Conservation (phyloP, 2,797 vertebrate species). For the Pipistrellus pipistrellus region DNA sequence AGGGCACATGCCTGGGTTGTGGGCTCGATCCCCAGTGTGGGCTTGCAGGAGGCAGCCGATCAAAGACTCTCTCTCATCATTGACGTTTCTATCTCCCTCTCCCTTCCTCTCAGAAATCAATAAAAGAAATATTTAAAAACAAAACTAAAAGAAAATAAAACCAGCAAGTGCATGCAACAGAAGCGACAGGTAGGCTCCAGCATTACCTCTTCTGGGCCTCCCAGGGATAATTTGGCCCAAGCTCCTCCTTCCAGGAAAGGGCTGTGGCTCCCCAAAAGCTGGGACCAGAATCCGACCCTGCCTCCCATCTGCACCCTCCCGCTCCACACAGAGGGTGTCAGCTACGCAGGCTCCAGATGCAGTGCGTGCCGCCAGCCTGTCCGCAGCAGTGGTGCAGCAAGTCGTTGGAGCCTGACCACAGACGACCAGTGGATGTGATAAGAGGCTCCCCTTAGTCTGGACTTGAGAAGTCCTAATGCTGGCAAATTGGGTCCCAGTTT, state of each 20-base stretch:
- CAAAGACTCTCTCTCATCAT: no score
- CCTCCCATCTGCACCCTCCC: no score
- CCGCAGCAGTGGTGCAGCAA: fast-evolving
- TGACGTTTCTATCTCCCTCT: no score
- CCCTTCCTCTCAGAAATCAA: no score
- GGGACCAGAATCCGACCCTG: neutral
- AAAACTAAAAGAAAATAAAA: neutral
- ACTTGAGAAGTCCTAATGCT: neutral
- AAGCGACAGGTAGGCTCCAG: neutral
- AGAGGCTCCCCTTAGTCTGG: neutral
- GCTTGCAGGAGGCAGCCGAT: no score
- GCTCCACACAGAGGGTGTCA: neutral
- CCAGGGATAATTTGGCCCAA: neutral
- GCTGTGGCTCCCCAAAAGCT: neutral
- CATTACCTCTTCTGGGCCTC: neutral
- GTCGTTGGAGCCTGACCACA: fast-evolving
- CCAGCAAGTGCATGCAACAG: neutral
- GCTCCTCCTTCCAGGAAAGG: neutral
- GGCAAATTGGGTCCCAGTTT: neutral
- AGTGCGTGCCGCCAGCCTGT: fast-evolving
- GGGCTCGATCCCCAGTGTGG: no score
- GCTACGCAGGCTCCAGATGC: neutral
- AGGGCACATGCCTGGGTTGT: no score
- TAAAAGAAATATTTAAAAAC: no score
- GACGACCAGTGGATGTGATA: fast-evolving